Conservation (phyloP, 2,797 vertebrate species). For the Echeneis naucrates region DNA sequence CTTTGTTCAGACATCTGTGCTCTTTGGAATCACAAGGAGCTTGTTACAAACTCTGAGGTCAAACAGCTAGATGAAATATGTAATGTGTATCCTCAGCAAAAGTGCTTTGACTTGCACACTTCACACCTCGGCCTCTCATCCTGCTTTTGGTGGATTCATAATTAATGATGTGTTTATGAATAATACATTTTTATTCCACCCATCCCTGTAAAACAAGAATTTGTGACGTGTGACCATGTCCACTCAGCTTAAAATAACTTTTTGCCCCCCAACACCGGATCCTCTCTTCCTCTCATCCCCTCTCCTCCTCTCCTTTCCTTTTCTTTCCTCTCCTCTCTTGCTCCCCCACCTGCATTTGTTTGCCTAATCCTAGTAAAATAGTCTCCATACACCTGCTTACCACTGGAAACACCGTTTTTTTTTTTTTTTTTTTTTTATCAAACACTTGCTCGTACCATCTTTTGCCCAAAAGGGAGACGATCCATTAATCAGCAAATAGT, state of each 20-base stretch:
- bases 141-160: slow-evolving; percentile 80
- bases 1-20: slow-evolving; percentile 43
- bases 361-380: slow-evolving; percentile 22
- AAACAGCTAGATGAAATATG: slow-evolving; percentile 73
- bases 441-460: slow-evolving; percentile 65
- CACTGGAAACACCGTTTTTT: slow-evolving; percentile 52
- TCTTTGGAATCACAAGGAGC: slow-evolving; percentile 54
- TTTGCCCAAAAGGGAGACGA: slow-evolving; percentile 87
- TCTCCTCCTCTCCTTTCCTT: slow-evolving; percentile 5
- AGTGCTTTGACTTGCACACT: slow-evolving; percentile 73
- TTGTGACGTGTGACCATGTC: slow-evolving; percentile 76
- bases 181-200: slow-evolving; percentile 81
- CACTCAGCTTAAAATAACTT: slow-evolving; percentile 68
- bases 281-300: slow-evolving; percentile 4
- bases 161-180: slow-evolving; percentile 83
- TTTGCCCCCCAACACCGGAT: slow-evolving; percentile 54
- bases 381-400: slow-evolving; percentile 58
- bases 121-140: slow-evolving; percentile 72
- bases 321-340: background rate
- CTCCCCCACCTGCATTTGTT: slow-evolving; percentile 1
- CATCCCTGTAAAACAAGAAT: slow-evolving; percentile 74
- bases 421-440: slow-evolving; percentile 61
- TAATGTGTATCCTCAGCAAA: slow-evolving; percentile 72
- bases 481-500: slow-evolving; percentile 99
- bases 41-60: slow-evolving; percentile 68